Conservation (phyloP, 2,797 vertebrate genomes). For the Lutjanus campechanus region DNA sequence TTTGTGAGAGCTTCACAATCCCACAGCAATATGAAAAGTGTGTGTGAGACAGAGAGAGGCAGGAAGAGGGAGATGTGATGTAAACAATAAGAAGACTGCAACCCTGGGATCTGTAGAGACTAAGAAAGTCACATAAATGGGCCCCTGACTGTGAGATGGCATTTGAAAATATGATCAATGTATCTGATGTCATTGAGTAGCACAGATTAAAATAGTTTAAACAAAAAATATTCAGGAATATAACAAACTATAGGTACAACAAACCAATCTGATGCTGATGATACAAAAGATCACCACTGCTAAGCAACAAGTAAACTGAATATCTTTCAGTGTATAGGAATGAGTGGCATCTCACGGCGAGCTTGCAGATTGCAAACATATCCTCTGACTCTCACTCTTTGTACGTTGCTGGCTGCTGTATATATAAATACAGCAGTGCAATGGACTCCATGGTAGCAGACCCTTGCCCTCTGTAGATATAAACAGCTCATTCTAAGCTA, state of each 20-base stretch:
- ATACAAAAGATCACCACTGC: background rate
- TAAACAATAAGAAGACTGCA: conserved; percentile 10
- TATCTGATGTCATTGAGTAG: background rate
- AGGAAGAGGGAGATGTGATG: background rate
- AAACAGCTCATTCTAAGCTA: no score
- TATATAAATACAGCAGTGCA: no score
- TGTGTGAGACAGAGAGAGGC: background rate
- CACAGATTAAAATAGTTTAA: background rate
- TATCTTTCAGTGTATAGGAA: background rate
- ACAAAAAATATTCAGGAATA: background rate
- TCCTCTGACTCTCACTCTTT: no score
- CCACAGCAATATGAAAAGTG: conserved; percentile 4
- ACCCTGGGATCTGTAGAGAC: conserved; percentile 2
- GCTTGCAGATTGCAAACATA: no score
- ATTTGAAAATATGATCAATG: conserved; percentile 5
- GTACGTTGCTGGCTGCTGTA: no score
- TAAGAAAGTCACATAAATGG: background rate
- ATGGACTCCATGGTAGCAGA: no score
- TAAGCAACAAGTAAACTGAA: background rate
- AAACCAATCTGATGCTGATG: background rate
- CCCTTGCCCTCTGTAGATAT: no score
- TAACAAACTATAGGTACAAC: background rate
- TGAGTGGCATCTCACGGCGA: no score
- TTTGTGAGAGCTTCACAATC: background rate
- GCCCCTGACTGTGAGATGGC: background rate